phyloP scores from a whole-genome alignment of 2,113 vertebrate genomes.

The Neofelis nebulosa region DNA sequence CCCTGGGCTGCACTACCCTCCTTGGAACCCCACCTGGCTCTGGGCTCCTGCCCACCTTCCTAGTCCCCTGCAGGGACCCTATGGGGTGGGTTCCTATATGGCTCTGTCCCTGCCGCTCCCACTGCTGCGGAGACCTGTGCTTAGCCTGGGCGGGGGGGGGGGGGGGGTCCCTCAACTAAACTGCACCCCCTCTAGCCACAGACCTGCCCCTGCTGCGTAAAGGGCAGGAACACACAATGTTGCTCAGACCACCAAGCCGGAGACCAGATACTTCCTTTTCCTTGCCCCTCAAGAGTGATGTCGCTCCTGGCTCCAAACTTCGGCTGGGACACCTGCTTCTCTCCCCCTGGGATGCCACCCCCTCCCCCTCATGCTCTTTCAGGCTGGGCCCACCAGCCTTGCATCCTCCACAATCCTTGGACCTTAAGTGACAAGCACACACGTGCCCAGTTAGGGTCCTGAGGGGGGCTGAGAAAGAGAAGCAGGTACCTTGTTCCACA shows the following conservation, averaged over 20 bases:
- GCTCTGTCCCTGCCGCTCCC: too few relatives aligned
- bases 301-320: neutral
- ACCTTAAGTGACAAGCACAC: too few relatives aligned
- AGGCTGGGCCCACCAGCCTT: neutral
- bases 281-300: neutral
- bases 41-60: neutral
- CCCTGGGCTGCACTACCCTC: neutral
- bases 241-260: neutral
- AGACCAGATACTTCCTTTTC: neutral
- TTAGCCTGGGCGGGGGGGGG: neutral
- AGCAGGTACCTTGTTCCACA: too few relatives aligned
- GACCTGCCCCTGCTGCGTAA: too few relatives aligned
- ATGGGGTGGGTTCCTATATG: neutral
- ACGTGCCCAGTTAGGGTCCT: too few relatives aligned
- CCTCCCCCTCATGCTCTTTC: neutral
- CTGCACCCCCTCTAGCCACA: neutral
- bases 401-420: neutral
- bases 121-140: neutral
- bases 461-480: neutral
- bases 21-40: neutral
- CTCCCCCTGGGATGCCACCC: neutral
- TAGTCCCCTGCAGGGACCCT: neutral
- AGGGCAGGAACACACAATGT: accelerated
- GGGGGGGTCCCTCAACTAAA: neutral
- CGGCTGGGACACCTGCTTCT: neutral